phyloP scores from a whole-genome alignment of 2,797 vertebrate genomes.

The Luscinia megarhynchos region DNA sequence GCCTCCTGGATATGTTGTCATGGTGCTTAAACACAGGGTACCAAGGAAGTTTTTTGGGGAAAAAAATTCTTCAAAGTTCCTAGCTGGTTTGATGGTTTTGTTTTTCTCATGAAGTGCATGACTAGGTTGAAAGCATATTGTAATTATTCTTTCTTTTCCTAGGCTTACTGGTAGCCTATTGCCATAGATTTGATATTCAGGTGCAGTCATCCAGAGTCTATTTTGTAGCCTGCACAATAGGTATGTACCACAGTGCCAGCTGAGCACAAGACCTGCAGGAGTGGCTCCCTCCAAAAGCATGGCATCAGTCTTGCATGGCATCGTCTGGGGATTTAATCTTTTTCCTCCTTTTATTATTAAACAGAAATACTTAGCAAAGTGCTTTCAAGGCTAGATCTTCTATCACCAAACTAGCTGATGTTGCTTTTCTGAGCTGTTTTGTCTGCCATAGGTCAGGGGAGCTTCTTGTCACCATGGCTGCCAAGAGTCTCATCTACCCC shows the following conservation, averaged over 20 bases:
- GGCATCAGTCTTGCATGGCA: not conserved
- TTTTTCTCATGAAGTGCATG: not conserved
- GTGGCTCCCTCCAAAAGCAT: not conserved
- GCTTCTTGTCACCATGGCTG: not conserved
- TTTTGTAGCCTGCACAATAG: constrained; percentile 93
- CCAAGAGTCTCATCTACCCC: not conserved
- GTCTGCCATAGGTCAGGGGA: not conserved
- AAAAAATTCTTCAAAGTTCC: not conserved
- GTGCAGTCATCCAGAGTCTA: constrained; percentile 93
- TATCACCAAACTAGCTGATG: not conserved
- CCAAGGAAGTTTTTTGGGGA: not conserved
- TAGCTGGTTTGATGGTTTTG: not conserved
- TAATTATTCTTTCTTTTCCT: not conserved
- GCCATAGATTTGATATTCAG: constrained; percentile 95
- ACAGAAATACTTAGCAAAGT: not conserved
- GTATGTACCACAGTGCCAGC: constrained; percentile 71
- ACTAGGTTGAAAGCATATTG: not conserved
- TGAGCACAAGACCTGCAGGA: not conserved
- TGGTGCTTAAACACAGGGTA: not conserved
- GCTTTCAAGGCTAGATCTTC: not conserved
- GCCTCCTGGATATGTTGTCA: not conserved
- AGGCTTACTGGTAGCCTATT: constrained; percentile 95
- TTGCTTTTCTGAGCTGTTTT: not conserved
- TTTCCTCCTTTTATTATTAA: not conserved
- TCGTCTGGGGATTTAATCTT: not conserved